phyloP scores from a whole-genome alignment of 1,140 invertebrate genomes.

The Drosophila melanogaster region DNA sequence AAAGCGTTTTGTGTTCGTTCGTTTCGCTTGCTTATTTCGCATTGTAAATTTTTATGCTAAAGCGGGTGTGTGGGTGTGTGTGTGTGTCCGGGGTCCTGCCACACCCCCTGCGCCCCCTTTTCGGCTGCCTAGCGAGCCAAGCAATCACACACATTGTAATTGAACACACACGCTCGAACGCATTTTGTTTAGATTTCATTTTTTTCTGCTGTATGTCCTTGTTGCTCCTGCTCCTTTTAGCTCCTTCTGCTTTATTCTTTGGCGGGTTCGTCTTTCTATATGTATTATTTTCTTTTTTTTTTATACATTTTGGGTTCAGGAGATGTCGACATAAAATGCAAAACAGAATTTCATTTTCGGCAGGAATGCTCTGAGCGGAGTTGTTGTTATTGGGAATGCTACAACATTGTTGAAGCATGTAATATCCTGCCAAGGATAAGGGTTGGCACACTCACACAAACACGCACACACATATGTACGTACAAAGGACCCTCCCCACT shows the following conservation, averaged over 20 bases:
- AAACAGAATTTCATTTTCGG: constrained; percentile 83
- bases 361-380: constrained; percentile 69
- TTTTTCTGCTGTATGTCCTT: constrained; percentile 42
- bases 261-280: constrained; percentile 36
- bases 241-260: constrained; percentile 46
- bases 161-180: constrained; percentile 83
- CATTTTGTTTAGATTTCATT: constrained; percentile 84
- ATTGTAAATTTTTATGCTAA: constrained; percentile 80
- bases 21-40: constrained; percentile 81
- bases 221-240: constrained; percentile 47
- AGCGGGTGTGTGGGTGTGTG: constrained; percentile 29
- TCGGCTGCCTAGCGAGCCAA: constrained; percentile 45
- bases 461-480: constrained; percentile 18
- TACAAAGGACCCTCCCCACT: constrained; percentile 41
- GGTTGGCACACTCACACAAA: constrained; percentile 68
- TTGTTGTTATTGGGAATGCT: constrained; percentile 80
- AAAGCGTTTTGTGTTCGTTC: constrained; percentile 60
- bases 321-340: constrained; percentile 83
- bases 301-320: constrained; percentile 70
- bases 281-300: constrained; percentile 49
- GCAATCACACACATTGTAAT: constrained; percentile 84
- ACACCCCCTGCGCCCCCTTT: constrained; percentile 15
- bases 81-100: constrained; percentile 31
- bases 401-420: constrained; percentile 83
- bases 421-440: constrained; percentile 83